Evolutionary conservation across 2,797 vertebrate genomes (phyloP).

Genomic region (Prionace glauca): DNA sequence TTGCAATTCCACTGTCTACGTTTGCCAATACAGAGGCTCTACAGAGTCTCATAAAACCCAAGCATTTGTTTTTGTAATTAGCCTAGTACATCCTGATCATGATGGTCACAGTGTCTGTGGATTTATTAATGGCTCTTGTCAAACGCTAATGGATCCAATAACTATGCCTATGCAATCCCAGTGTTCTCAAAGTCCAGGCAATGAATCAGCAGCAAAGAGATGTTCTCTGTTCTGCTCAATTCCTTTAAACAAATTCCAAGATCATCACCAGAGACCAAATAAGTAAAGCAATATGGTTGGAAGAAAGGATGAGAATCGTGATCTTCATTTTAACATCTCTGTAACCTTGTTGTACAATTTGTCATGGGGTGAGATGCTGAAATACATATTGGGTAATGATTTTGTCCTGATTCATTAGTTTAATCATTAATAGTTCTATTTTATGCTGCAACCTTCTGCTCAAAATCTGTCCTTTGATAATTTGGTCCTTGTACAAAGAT

Average conservation of each 20-base stretch:
- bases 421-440: background rate
- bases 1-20: background rate
- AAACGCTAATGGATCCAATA: constrained; percentile 8
- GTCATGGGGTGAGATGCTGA: background rate
- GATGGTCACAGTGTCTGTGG: background rate
- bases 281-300: background rate
- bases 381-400: background rate
- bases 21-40: background rate
- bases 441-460: background rate
- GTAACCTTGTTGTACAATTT: background rate
- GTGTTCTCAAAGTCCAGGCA: background rate
- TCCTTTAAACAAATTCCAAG: background rate
- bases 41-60: background rate
- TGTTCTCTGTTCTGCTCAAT: constrained; percentile 1
- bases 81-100: constrained; percentile 1
- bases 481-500: background rate
- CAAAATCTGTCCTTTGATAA: background rate
- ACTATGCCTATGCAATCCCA: no score
- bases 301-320: background rate
- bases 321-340: constrained; percentile 13
- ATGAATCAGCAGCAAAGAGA: background rate
- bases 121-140: constrained; percentile 21
- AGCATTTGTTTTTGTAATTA: constrained; percentile 28
- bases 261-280: background rate
- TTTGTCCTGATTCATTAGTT: constrained; percentile 3